Percentiles rank a stretch among this genome's conserved stretches.
These are phyloP conservation scores for Caenorhabditis plicata DNA, from an alignment of 2,888 invertebrate genomes.

Conservation along the genomic window DNA sequence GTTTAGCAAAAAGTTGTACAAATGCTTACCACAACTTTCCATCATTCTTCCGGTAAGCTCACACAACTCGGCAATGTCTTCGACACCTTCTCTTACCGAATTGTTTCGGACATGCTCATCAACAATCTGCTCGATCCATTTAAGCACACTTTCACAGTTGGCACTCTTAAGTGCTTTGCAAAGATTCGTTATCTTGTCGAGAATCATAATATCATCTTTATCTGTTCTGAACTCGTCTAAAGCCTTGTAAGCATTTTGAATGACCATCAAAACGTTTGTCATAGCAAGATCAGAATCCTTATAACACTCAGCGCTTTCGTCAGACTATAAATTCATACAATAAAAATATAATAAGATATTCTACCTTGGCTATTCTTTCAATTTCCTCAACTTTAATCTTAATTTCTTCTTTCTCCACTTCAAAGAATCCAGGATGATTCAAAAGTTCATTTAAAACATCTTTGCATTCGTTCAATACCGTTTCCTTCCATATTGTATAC, in stretches of 20 bases:
- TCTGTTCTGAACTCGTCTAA: no score
- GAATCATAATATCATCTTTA: no score
- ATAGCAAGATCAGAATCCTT: no score
- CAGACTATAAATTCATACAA: no score
- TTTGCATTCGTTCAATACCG: constrained; percentile 5
- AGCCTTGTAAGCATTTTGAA: no score
- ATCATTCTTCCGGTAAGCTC: constrained; percentile 5
- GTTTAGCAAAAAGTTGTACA: constrained; percentile 10
- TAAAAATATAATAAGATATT: background rate
- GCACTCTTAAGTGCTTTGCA: no score
- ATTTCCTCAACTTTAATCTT: constrained; percentile 4
- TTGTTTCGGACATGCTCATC: constrained; percentile 6
- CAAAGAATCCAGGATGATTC: constrained; percentile 11
- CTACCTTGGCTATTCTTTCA: constrained; percentile 1
- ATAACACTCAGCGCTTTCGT: no score
- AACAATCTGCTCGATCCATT: background rate
- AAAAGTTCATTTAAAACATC: constrained; percentile 4
- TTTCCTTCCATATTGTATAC: constrained; percentile 6
- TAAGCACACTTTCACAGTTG: background rate
- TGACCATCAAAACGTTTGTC: no score
- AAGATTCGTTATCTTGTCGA: no score
- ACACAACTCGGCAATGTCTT: constrained; percentile 10
- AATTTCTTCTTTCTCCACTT: constrained; percentile 12
- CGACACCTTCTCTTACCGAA: background rate
- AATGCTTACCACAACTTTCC: constrained; percentile 1